Evolutionary conservation across 2,113 vertebrate species (phyloP).

Genomic region (Mus musculus): DNA sequence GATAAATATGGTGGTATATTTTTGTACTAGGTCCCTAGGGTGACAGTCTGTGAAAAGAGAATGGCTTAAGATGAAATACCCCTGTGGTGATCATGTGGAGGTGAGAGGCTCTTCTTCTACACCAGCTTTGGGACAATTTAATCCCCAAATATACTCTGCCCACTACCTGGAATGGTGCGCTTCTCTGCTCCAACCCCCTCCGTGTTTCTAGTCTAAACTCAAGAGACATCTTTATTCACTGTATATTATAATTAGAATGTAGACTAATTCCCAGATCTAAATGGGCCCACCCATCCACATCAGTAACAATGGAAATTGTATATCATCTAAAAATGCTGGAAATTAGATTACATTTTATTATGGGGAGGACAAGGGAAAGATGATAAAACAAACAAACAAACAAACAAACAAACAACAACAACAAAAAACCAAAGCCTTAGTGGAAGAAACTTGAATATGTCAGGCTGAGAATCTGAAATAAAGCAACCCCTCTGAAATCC

Average conservation of each 20-base stretch:
- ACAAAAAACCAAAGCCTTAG: neutral
- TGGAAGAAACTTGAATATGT: neutral
- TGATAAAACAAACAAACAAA: too few relatives aligned
- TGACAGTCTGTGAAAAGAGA: neutral
- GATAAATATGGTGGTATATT: neutral
- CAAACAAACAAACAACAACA: too few relatives aligned
- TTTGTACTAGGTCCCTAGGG: neutral
- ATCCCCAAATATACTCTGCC: neutral
- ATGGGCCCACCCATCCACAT: slow-evolving; percentile 49
- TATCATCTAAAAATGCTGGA: slow-evolving; percentile 80
- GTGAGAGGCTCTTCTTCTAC: neutral
- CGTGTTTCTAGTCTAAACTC: slow-evolving; percentile 68
- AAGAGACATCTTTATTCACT: slow-evolving; percentile 78
- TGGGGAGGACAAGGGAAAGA: slow-evolving; percentile 66
- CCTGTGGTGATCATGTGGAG: neutral
- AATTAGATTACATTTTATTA: slow-evolving; percentile 80
- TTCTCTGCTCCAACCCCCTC: slow-evolving; percentile 48
- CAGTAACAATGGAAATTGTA: slow-evolving; percentile 76
- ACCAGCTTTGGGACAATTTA: neutral
- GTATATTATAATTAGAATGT: slow-evolving; percentile 60
- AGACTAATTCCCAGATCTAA: slow-evolving; percentile 68
- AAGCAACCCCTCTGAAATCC: slow-evolving; percentile 48
- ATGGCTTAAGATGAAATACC: neutral
- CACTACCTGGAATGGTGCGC: neutral
- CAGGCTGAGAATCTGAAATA: neutral